Evolutionary conservation across 2,113 vertebrate species (phyloP), one percentile per base, ranked within the genome.

Genomic region (Forbesichthys agassizii): DNA sequence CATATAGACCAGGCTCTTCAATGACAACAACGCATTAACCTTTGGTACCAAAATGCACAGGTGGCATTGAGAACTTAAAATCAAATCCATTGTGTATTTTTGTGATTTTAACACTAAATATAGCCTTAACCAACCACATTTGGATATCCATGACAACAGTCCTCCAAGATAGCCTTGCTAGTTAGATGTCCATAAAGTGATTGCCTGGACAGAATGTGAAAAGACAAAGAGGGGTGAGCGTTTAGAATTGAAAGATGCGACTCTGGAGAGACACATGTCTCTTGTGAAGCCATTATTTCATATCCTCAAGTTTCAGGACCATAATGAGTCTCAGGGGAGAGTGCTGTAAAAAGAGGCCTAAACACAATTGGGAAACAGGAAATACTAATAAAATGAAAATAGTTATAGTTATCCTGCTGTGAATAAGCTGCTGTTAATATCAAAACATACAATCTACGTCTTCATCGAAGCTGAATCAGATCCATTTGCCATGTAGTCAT

Each of bases 281-380:
- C 80, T 52, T 46, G 78, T 73, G 81, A 83, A 83, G 79, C 64
- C 61, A 88, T 88, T 84, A 86, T 77, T 88, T 86, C 49, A 78
- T 86, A 82, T 83, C 85, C 78, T 84, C 65, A 61, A 83, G 81
- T 81, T 84, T 62, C 64, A 79, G 27, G 61, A 59, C 10, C 36
- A 59, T 84, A 88, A 89, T 81, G 66, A 87, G 73, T 75, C 73
- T 77, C 79, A 33, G 27, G 55, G 54, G 83, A 83, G 33, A 6
- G 33, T 53, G 55, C 16, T 61, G 77, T 53, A 53, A 68, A 68
- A 75, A 83, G 65, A 60, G 63, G 64, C 64, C 59, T 58, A 63
- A 76, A 85, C 68, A 61, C 75, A 58, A 77, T 72, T 77, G 57
- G 47, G 69, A 71, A 65, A 67, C 42, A 61, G 64, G 33, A 73